Conservation (phyloP, 2,113 vertebrate species). For the Daboia siamensis region DNA sequence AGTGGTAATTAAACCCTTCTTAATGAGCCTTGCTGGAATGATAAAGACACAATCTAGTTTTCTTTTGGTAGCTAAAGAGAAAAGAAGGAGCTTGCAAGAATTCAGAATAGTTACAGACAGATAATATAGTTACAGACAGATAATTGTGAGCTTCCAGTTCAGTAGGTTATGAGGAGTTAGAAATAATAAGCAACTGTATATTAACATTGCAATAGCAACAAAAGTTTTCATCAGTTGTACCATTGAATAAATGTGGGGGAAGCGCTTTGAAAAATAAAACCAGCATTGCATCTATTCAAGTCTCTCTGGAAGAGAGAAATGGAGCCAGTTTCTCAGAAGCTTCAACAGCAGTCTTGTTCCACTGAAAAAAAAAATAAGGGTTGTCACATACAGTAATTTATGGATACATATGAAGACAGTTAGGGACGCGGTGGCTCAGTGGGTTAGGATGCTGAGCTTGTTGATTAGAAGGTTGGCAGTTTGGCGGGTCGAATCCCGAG, state of each 20-base stretch:
- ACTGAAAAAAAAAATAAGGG: background rate
- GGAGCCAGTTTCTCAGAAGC: background rate
- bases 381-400: background rate
- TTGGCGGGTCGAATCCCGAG: too few species aligned
- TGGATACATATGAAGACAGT: background rate
- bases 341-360: background rate
- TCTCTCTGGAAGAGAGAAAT: background rate
- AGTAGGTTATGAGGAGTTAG: background rate
- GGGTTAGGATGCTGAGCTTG: too few species aligned
- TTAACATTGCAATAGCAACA: background rate
- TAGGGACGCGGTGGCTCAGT: background rate
- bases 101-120: background rate
- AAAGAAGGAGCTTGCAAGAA: background rate
- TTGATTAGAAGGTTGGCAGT: too few species aligned
- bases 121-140: background rate
- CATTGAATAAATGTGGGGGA: background rate
- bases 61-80: background rate
- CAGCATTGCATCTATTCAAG: background rate
- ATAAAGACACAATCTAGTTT: background rate
- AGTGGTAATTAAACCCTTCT: background rate
- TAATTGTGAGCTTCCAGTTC: background rate
- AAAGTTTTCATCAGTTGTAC: background rate
- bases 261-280: background rate
- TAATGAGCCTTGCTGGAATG: background rate
- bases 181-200: background rate